These are phyloP conservation scores for Ricordea florida DNA, from an alignment of 92 coral and sea anemone genomes.

Conservation along the genomic window DNA sequence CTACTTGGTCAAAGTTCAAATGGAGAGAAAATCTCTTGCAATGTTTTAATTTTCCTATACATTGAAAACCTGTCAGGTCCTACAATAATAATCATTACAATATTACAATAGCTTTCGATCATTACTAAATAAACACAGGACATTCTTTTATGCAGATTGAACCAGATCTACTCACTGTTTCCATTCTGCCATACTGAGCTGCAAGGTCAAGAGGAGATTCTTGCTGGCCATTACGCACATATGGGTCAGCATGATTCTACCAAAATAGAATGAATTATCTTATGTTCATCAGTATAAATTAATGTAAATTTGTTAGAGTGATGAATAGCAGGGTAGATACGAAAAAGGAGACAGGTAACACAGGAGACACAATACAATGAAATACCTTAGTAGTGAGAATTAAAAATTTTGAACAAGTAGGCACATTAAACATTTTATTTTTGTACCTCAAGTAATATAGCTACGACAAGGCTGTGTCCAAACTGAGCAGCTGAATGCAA, in stretches of 20 bases:
- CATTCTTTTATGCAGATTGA: too few species aligned
- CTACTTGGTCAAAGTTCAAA: too few species aligned
- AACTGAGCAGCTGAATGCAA: slow-evolving; percentile 94
- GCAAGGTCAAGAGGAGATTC: slow-evolving; percentile 94
- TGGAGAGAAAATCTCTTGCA: too few species aligned
- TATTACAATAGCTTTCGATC: neutral
- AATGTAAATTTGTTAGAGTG: too few species aligned
- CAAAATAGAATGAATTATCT: neutral
- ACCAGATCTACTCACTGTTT: slow-evolving; percentile 80
- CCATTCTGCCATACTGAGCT: slow-evolving; percentile 95
- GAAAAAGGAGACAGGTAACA: too few species aligned
- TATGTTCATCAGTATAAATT: too few species aligned
- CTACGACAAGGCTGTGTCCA: slow-evolving; percentile 89
- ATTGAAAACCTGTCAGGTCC: neutral
- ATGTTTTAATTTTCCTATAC: too few species aligned
- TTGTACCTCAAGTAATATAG: slow-evolving; percentile 90
- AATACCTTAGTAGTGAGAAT: neutral
- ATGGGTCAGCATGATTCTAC: slow-evolving; percentile 95
- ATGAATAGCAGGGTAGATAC: too few species aligned
- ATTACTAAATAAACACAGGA: too few species aligned
- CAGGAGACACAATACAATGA: too few species aligned
- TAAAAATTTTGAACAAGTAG: neutral
- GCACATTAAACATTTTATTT: neutral
- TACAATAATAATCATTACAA: neutral
- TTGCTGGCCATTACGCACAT: slow-evolving; percentile 68